Conservation (phyloP, 1,140 invertebrate species). For the Cardiocondyla obscurior region DNA sequence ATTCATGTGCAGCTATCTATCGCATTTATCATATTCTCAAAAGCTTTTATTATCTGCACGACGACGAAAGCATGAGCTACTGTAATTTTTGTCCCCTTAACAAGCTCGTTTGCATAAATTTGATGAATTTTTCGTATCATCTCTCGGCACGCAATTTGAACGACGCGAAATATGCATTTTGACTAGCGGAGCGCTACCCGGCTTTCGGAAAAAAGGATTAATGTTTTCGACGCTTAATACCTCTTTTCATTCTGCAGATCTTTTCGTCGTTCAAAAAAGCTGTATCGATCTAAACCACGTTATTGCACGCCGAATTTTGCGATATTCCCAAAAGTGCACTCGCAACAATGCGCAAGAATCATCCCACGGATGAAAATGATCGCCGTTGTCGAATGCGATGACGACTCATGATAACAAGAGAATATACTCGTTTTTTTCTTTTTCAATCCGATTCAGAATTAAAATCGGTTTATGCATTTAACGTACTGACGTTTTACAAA, state of each 20-base stretch:
- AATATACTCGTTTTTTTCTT: neutral
- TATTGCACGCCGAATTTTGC: neutral
- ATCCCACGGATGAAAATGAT: neutral
- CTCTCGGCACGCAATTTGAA: neutral
- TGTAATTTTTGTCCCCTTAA: conserved; percentile 2
- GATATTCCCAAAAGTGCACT: neutral
- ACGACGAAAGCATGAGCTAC: neutral
- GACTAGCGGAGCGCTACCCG: neutral
- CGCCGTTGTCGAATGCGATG: neutral
- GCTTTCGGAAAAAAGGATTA: conserved; percentile 13
- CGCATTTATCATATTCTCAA: neutral
- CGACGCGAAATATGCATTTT: conserved; percentile 3
- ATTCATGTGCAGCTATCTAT: neutral
- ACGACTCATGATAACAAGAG: neutral
- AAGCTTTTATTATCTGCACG: neutral
- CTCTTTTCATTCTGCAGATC: neutral
- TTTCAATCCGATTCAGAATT: neutral
- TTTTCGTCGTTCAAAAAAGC: neutral
- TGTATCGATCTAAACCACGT: conserved; percentile 7
- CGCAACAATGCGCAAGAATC: neutral
- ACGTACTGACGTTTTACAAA: neutral
- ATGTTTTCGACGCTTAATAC: conserved; percentile 20
- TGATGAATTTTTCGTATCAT: conserved; percentile 33
- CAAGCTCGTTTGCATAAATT: conserved; percentile 10
- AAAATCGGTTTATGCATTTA: conserved; percentile 10